A percentile compares a stretch with the other conserved stretches of the same genome.
Evolutionary conservation across 2,888 invertebrate genomes (phyloP).

Genomic region (Mantis religiosa): DNA sequence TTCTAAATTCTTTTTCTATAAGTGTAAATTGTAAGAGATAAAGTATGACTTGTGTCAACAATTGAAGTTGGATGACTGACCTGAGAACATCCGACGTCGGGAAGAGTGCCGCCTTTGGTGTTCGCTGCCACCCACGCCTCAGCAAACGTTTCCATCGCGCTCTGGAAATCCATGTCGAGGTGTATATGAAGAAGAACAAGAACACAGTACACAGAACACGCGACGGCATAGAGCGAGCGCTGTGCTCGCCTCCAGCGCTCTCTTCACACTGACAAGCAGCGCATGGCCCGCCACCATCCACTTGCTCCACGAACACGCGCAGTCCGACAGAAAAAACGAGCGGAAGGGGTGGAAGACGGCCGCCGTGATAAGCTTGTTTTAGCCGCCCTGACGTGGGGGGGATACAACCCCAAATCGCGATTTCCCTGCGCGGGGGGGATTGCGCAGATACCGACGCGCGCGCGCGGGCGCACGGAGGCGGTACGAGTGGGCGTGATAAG

Average conservation of each 20-base stretch:
- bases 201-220: not conserved
- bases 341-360: not conserved
- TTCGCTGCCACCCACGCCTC: constrained; percentile 96
- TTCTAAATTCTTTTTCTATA: no score
- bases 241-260: not conserved
- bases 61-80: no score
- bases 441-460: not conserved
- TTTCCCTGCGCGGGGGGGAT: not conserved
- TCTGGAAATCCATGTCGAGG: constrained; percentile 86
- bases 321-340: not conserved
- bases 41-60: no score
- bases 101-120: constrained; percentile 53
- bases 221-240: no score
- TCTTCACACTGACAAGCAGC: not conserved
- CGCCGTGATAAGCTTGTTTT: not conserved
- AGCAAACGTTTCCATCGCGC: constrained; percentile 97
- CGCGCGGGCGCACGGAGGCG: not conserved
- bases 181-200: not conserved
- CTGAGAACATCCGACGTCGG: constrained; percentile 39
- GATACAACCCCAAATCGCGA: not conserved
- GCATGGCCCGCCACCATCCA: not conserved
- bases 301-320: not conserved
- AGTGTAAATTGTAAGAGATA: no score
- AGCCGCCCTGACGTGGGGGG: not conserved
- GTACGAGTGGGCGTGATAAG: not conserved